Evolutionary conservation across 35 echinoderm and acorn worm species (phyloP), one percentile per base, ranked within the genome.

Genomic region (Lytechinus variegatus): DNA sequence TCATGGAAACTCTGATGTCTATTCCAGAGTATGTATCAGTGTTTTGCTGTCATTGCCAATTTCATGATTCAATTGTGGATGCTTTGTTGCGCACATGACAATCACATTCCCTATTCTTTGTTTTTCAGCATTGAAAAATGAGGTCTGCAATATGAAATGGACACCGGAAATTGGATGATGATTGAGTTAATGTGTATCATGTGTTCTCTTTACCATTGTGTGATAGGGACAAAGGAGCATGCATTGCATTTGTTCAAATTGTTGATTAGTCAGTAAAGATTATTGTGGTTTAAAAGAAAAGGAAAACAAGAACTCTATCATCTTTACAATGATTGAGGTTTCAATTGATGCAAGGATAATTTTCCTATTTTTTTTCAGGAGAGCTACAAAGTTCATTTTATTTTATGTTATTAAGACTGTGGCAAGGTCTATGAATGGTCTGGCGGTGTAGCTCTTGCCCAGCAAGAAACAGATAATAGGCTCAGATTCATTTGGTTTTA

Each of bases 31-130:
- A 24, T 4, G n/a, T 16, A 79, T 79, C 66, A 79, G 66, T 79
- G 66, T 79, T 79, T 79, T 79, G 66, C 66, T 79, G 66, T 79
- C 66, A 79, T n/a, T 24, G 6, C 66, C n/a, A 24, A 79, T 79
- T 79, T n/a, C 19, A 27, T 79, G 6, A 24, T 79, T 79, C 66
- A 79, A 79, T 79, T 79, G 66, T 16, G n/a, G 19, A 79, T 79
- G 66, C 66, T 79, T 79, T 79, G 66, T 79, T 79, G n/a, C 19
- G 66, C 66, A 79, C 66, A 79, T 79, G 66, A 79, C 66, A 79
- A 79, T 79, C 66, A 79, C 19, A 79, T n/a, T 79, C 66, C n/a
- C 66, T 24, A 24, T 79, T 79, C 66, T 79, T 44, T 44, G 33
- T 44, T 44, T 44, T 79, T 24, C 66, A 79, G 12, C 19, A 24